Base-by-base conservation (phyloP, 1,140 invertebrate genomes). In the Drosophila cardini region DNA sequence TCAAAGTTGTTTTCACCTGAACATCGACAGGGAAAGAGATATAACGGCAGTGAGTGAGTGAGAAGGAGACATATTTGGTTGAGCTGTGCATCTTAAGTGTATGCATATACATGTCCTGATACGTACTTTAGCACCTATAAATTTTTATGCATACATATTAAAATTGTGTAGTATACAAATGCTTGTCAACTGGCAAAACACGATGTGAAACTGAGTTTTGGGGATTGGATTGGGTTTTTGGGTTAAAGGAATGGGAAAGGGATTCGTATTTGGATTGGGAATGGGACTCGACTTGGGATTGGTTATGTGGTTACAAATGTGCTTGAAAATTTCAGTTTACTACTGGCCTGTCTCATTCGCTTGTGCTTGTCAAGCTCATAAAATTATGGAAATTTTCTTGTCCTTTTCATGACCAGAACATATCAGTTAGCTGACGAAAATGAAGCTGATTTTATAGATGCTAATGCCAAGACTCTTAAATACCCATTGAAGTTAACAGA, bases 101-200 rank as follows among this genome's bases (percentile, higher is more conserved):
- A 70, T 80, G 48, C 60, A 73, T 84, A 84, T 72, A 79, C 83
- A 77, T 84, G 78, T 81, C 84, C 82, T 69, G 71, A 72, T 85
- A 78, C 78, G 78, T 78, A 86, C 82, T 78, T 86, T 81, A 79
- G 82, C 82, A 86, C 78, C 82, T 82, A 86, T 86, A 86, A 81
- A 86, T 86, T 86, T 86, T 79, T 82, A 86, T 87, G 83, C 75
- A 87, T 76, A 87, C 85, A 82, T 86, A 82, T 86, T 86, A 82
- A 86, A 87, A 73, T 52, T 62, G 53, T 72, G 42, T 55, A 34
- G 64, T 58, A 69, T 69, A 68, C 56, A 73, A 73, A 73, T 73
- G 55, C 56, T 56, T 72, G 70, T 67, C 70, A 72, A 72, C 69
- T 68, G 55, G 40, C 53, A 30, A 34, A 4, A n/a, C 38, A 61